Evolutionary conservation across 1,140 invertebrate genomes (phyloP), one percentile per base, ranked within the genome.

Genomic region (Anadara kagoshimensis): DNA sequence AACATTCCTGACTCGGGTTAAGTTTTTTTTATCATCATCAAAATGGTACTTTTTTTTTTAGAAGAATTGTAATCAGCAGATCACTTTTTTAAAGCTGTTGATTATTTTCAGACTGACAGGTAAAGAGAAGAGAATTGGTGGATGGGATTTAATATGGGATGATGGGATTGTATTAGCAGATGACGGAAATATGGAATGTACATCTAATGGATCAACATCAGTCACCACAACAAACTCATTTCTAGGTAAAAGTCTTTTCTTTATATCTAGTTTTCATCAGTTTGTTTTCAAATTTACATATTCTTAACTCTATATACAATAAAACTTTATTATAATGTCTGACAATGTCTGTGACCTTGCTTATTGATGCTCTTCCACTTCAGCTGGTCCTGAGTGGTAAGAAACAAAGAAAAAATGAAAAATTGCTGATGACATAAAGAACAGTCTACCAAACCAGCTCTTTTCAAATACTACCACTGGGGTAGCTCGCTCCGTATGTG

Each of bases 71-170:
- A n/a, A n/a, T n/a, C n/a, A n/a, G n/a, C n/a, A n/a, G n/a, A n/a
- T n/a, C n/a, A n/a, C n/a, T n/a, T n/a, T n/a, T n/a, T n/a, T n/a
- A n/a, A n/a, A n/a, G n/a, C n/a, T n/a, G n/a, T n/a, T 20, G 54
- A 24, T 22, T 29, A 24, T 56, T 56, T 56, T 18, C 58, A 90
- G 90, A 70, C 82, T 92, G 47, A 90, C 87, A 4, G 91, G 91
- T 12, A 88, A 87, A 49, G 92, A 92, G 78, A 91, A 88, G 59
- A 81, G 91, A 62, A 87, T 93, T 29, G 92, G 92, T 43, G 92
- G 92, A 1, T 92, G 91, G 85, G 92, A 93, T 85, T 80, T 93
- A 16, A 83, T 93, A 10, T 93, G 91, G 92, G 86, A 92, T 80
- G 91, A 91, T 80, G 91, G 91, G 4, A 91, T 91, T 11, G 90